Conservation (phyloP, 2,113 vertebrate genomes). For the Ascaphus truei region DNA sequence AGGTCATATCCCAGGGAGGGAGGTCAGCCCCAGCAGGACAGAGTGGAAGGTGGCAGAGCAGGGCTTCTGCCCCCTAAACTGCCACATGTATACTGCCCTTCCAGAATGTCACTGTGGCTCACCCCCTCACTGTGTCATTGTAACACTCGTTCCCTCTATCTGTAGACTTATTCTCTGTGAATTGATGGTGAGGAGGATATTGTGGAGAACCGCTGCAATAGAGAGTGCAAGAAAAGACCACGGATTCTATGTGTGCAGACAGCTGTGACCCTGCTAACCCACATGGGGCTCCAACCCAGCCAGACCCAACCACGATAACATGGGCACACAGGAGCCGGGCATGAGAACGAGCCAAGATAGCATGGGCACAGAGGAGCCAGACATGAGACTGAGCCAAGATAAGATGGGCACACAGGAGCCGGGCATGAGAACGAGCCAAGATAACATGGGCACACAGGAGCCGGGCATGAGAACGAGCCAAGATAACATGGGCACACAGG, state of each 20-base stretch:
- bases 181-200: neutral
- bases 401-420: neutral
- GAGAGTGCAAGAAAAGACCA: neutral
- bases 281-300: neutral
- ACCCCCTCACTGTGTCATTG: neutral
- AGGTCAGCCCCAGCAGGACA: neutral
- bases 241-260: neutral
- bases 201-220: neutral
- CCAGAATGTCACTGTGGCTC: no score
- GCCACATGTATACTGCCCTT: no score
- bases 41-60: no score
- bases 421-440: neutral
- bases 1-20: neutral
- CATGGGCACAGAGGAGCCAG: neutral
- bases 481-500: neutral
- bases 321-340: neutral
- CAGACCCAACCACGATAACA: neutral
- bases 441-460: neutral
- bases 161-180: neutral
- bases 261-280: neutral
- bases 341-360: neutral
- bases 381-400: neutral
- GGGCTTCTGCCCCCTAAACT: no score
- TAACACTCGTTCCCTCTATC: neutral
- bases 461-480: neutral